phyloP scores from a whole-genome alignment of 2,888 invertebrate species.

The Corythucha ciliata region DNA sequence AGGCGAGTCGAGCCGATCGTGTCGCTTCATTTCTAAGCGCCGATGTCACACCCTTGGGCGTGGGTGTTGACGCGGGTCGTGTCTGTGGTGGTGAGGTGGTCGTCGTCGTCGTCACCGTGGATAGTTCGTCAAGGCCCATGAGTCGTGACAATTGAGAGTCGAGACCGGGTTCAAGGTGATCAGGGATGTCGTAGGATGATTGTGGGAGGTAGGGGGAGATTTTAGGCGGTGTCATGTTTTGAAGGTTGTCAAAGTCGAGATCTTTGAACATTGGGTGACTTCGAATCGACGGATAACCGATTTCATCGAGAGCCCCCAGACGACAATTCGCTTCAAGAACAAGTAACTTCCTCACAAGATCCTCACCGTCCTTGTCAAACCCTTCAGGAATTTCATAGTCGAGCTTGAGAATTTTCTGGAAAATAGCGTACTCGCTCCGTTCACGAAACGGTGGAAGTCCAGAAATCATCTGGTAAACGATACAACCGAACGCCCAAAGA shows the following conservation, averaged over 20 bases:
- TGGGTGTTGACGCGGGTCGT: slow-evolving; percentile 28
- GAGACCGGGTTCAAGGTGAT: slow-evolving; percentile 76
- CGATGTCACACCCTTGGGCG: slow-evolving; percentile 17
- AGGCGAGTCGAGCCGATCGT: slow-evolving; percentile 45
- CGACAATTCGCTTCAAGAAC: slow-evolving; percentile 70
- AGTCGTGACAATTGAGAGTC: slow-evolving; percentile 72
- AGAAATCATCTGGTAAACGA: slow-evolving; percentile 92
- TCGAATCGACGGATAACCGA: slow-evolving; percentile 70
- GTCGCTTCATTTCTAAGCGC: slow-evolving; percentile 20
- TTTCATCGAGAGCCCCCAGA: slow-evolving; percentile 64
- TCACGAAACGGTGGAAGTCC: slow-evolving; percentile 88
- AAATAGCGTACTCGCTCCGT: slow-evolving; percentile 86
- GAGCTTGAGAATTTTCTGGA: slow-evolving; percentile 85
- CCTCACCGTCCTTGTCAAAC: slow-evolving; percentile 75
- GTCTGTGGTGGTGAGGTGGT: not conserved
- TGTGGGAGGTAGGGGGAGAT: slow-evolving; percentile 57
- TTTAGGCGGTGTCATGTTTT: slow-evolving; percentile 67
- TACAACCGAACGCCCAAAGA: slow-evolving; percentile 95
- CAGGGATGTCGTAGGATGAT: slow-evolving; percentile 46
- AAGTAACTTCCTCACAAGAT: slow-evolving; percentile 76
- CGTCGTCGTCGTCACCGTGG: not conserved
- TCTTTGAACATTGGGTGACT: slow-evolving; percentile 77
- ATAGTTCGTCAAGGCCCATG: slow-evolving; percentile 53
- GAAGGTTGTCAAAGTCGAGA: slow-evolving; percentile 63
- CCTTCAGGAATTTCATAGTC: slow-evolving; percentile 89